A percentile compares a stretch with the other conserved stretches of the same genome.
phyloP scores from a whole-genome alignment of 2,797 vertebrate species.

The Sebastiscus tertius region DNA sequence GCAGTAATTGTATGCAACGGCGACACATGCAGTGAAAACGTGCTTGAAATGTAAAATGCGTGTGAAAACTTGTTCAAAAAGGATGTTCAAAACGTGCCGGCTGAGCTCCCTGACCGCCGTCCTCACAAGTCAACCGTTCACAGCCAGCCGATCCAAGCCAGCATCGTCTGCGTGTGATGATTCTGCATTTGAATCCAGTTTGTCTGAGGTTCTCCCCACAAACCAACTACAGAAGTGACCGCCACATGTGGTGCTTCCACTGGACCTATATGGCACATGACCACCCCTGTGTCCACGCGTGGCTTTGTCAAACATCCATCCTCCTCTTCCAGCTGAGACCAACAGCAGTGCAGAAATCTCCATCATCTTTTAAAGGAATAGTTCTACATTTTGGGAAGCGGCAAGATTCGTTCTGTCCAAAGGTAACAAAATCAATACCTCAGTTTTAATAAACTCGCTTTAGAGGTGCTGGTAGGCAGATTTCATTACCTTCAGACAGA shows the following conservation, averaged over 20 bases:
- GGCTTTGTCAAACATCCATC: neutral
- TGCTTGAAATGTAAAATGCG: constrained; percentile 11
- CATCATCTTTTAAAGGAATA: neutral
- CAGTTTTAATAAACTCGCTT: neutral
- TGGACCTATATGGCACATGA: constrained; percentile 33
- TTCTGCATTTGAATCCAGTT: constrained; percentile 46
- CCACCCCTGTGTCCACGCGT: neutral
- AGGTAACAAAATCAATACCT: neutral
- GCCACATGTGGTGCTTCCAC: constrained; percentile 39
- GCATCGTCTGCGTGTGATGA: constrained; percentile 20
- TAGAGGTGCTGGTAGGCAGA: neutral
- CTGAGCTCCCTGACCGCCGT: constrained; percentile 4
- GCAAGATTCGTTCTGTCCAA: neutral
- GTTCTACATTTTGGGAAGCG: neutral
- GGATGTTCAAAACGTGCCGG: constrained; percentile 6
- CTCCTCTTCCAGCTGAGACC: neutral
- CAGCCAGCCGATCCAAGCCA: constrained; percentile 15
- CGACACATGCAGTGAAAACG: neutral
- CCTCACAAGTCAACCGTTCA: constrained; percentile 22
- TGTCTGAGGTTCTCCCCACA: constrained; percentile 44
- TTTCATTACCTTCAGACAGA: neutral
- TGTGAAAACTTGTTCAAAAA: neutral
- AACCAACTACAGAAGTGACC: constrained; percentile 45
- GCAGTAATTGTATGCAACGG: neutral
- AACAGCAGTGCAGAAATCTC: neutral